Percentiles rank a stretch among this genome's conserved stretches.
Conservation (phyloP, 2,797 vertebrate genomes). For the Macropus fuliginosus region DNA sequence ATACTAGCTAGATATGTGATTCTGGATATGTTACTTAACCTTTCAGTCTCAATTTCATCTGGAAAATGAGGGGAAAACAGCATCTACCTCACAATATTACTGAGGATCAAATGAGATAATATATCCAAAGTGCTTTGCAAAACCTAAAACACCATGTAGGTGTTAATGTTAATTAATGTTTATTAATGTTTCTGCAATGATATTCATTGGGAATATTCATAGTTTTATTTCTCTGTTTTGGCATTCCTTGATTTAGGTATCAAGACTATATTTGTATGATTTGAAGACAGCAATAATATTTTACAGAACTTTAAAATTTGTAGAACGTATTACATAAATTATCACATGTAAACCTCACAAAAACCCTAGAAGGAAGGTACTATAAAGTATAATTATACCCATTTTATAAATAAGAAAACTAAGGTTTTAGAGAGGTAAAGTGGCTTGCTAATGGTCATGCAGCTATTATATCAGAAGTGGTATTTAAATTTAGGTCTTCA, state of each 20-base stretch:
- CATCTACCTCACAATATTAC: neutral
- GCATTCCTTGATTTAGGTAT: neutral
- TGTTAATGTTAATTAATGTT: no score
- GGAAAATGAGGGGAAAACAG: neutral
- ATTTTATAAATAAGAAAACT: no score
- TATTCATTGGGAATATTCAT: neutral
- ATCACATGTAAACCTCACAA: no score
- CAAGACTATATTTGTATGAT: neutral
- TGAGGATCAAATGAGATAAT: neutral
- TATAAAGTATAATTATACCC: no score
- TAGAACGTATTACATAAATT: no score
- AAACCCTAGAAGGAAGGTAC: no score
- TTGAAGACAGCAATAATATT: no score
- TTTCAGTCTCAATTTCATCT: neutral
- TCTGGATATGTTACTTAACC: neutral
- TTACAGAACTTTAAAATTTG: no score
- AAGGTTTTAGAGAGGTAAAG: no score
- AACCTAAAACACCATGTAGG: neutral
- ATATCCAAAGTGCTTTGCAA: neutral
- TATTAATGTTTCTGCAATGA: neutral
- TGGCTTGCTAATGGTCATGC: no score
- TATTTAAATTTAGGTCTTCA: no score
- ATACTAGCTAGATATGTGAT: neutral
- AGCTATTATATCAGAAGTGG: no score
- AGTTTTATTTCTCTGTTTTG: neutral